Conservation (phyloP, 1,140 invertebrate species). For the Aethina tumida region DNA sequence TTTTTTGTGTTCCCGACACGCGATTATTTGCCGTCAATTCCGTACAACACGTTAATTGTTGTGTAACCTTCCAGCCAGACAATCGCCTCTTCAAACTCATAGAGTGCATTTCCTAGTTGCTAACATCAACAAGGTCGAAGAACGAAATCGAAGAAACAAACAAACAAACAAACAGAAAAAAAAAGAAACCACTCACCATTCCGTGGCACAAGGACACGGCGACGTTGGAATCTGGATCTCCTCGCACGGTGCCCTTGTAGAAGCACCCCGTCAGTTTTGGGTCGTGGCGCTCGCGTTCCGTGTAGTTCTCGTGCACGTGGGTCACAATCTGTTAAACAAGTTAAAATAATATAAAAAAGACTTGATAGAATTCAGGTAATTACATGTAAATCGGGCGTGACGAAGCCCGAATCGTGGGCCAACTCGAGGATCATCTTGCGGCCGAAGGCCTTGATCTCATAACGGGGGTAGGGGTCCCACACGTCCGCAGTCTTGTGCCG, state of each 20-base stretch:
- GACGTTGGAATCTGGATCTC: constrained; percentile 53
- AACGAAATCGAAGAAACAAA: no score
- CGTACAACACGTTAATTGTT: no score
- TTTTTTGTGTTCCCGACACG: no score
- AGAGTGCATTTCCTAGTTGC: no score
- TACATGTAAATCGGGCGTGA: constrained; percentile 48
- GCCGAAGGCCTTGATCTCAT: constrained; percentile 54
- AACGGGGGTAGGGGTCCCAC: constrained; percentile 66
- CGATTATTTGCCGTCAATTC: no score
- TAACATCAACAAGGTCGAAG: no score
- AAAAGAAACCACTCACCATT: constrained; percentile 66
- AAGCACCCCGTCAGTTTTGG: constrained; percentile 49
- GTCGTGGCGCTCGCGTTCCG: constrained; percentile 33
- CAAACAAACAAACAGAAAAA: no score
- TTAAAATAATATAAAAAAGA: constrained; percentile 7
- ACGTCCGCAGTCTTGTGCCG: constrained; percentile 47
- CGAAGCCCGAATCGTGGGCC: constrained; percentile 46
- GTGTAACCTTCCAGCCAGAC: no score
- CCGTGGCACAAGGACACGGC: constrained; percentile 65
- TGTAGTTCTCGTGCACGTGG: constrained; percentile 44
- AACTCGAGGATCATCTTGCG: constrained; percentile 45
- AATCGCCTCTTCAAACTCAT: no score
- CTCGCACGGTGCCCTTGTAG: constrained; percentile 56
- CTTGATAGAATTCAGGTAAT: constrained; percentile 36
- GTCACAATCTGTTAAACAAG: constrained; percentile 39